Evolutionary conservation across 2,113 vertebrate genomes (phyloP).

Genomic region (Oncorhynchus clarkii): DNA sequence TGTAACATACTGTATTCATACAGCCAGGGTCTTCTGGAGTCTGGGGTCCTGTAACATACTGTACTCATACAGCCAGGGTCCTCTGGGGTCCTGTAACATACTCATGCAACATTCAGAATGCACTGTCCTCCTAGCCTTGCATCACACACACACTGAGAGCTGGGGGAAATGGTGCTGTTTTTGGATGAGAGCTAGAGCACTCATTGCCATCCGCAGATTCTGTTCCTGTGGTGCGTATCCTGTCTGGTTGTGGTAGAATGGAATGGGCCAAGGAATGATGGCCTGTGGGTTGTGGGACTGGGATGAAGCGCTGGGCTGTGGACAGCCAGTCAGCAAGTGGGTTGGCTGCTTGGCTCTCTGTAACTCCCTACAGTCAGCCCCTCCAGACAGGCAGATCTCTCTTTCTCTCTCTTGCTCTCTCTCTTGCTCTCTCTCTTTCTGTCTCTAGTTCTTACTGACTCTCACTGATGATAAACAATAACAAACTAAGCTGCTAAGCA

Average conservation of each 20-base stretch:
- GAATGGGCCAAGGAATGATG: conserved; percentile 22
- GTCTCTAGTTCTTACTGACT: not conserved
- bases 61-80: no score
- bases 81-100: not conserved
- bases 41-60: no score
- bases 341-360: conserved; percentile 18
- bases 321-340: not conserved
- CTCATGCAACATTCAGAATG: not conserved
- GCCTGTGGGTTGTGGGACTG: conserved; percentile 22
- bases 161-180: no score
- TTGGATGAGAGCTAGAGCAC: no score
- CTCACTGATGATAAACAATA: conserved; percentile 8
- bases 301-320: conserved; percentile 37
- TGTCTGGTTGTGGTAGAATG: conserved; percentile 28
- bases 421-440: conserved; percentile 7
- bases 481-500: conserved; percentile 9
- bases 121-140: no score
- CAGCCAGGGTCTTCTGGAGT: no score
- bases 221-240: conserved; percentile 5
- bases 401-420: conserved; percentile 9
- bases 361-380: not conserved
- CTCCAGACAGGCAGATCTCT: conserved; percentile 38
- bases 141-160: no score
- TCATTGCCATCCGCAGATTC: no score
- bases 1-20: no score